A percentile compares a stretch with the other conserved stretches of the same genome.
These are phyloP conservation scores for Phyllotis vaccarum DNA, from an alignment of 2,797 vertebrate genomes.

Conservation along the genomic window DNA sequence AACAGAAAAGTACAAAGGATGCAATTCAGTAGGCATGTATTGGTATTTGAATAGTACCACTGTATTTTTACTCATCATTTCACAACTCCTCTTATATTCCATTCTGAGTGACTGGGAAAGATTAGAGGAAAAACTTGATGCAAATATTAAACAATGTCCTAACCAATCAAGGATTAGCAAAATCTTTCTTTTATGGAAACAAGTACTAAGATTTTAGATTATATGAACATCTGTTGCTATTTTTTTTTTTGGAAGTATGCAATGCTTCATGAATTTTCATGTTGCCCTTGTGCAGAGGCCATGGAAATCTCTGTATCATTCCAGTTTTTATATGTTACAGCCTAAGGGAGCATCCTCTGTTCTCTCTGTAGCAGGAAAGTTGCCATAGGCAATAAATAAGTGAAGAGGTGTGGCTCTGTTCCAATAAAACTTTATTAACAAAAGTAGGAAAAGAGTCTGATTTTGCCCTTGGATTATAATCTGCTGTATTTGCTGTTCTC, in stretches of 20 bases:
- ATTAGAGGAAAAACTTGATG: constrained; percentile 44
- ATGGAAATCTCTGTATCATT: neutral
- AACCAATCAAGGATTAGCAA: constrained; percentile 48
- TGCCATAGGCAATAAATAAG: constrained; percentile 13
- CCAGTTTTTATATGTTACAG: neutral
- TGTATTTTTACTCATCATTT: neutral
- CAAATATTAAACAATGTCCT: neutral
- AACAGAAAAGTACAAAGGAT: neutral
- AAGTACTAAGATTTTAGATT: constrained; percentile 24
- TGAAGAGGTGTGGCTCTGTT: neutral
- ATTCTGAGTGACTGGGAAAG: neutral
- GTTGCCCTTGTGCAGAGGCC: neutral
- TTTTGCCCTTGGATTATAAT: constrained; percentile 37
- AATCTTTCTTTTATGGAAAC: neutral
- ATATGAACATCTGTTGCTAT: neutral
- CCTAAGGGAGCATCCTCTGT: neutral
- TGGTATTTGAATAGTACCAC: constrained; percentile 37
- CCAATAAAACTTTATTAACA: constrained; percentile 55
- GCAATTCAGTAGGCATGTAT: neutral
- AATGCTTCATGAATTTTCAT: neutral
- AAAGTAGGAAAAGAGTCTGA: constrained; percentile 15
- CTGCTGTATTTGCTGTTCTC: constrained; percentile 43
- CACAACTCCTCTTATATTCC: neutral
- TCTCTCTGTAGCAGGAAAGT: constrained; percentile 28
- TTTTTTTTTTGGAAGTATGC: neutral